phyloP scores from a whole-genome alignment of 2,888 invertebrate genomes.

The Amphimallon solstitiale region DNA sequence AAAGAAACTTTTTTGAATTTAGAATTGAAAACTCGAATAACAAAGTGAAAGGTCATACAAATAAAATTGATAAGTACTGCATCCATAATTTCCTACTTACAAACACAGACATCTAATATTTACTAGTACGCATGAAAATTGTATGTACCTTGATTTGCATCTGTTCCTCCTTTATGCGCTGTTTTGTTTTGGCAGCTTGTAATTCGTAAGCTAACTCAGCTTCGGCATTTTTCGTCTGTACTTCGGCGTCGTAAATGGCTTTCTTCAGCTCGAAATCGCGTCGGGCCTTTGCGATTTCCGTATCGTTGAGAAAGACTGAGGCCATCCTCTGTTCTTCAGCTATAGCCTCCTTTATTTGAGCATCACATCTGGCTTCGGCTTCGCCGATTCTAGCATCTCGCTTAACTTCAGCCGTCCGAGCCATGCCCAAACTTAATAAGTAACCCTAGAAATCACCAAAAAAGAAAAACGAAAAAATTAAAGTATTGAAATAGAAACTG shows the following conservation, averaged over 20 bases:
- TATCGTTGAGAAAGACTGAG: constrained; percentile 91
- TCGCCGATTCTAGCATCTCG: constrained; percentile 97
- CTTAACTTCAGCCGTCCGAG: constrained; percentile 93
- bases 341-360: constrained; percentile 92
- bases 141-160: constrained; percentile 91
- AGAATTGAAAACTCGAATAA: too few species aligned
- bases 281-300: constrained; percentile 96
- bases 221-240: constrained; percentile 93
- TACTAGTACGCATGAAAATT: too few species aligned
- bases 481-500: not conserved
- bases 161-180: constrained; percentile 90
- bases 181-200: constrained; percentile 95
- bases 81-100: too few species aligned
- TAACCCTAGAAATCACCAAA: constrained; percentile 83
- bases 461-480: not conserved
- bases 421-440: constrained; percentile 93
- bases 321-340: constrained; percentile 98
- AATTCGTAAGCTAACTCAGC: constrained; percentile 93
- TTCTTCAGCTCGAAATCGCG: constrained; percentile 97
- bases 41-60: too few species aligned
- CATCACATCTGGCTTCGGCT: constrained; percentile 93
- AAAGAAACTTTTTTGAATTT: too few species aligned
- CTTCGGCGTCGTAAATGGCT: constrained; percentile 96
- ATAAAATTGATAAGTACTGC: too few species aligned
- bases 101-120: too few species aligned